Evolutionary conservation across 2,797 vertebrate genomes (phyloP), one percentile per base, ranked within the genome.

Genomic region (Sebastes trivittatus): DNA sequence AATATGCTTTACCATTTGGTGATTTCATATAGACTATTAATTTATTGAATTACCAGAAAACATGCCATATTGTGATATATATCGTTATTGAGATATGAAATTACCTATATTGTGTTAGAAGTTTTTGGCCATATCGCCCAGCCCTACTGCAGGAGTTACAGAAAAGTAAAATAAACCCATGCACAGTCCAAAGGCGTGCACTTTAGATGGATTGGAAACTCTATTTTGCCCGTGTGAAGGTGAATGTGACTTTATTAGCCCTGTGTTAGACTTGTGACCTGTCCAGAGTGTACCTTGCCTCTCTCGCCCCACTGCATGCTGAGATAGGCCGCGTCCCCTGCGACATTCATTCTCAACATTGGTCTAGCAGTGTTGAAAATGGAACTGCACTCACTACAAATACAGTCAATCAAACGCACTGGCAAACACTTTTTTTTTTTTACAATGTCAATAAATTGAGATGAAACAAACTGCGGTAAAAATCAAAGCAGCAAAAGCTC

Each of bases 161-260:
- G 8, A 52, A 52, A 54, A 63, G 11, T 18, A 7, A 58, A 46
- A 46, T 13, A 25, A 62, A 30, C 7, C 29, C 38, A 30, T 5
- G 3, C 22, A 32, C 4, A 77, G 65, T 65, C 46, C 56, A 58
- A 70, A 80, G 20, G 77, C 32, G 36, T n/a, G n/a, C 54, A 34
- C 11, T 4, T 68, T 11, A 58, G 38, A 3, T 64, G 55, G 22
- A 70, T 65, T 54, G 60, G 3, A 77, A 83, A 61, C 30, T 42
- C 29, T 27, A 54, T 75, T 74, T 29, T 66, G 27, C 20, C 20
- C 6, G 1, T 69, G 36, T 81, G 8, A 84, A 87, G 81, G 71
- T 82, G 58, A 83, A 23, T 71, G 67, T 78, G 83, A 82, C 68
- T 58, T 71, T 59, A 74, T 77, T n/a, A 73, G 60, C 30, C 34